Percentiles rank a stretch among this genome's conserved stretches.
Evolutionary conservation across 2,113 vertebrate species (phyloP).

Genomic region (Periophthalmodon schlosseri): DNA sequence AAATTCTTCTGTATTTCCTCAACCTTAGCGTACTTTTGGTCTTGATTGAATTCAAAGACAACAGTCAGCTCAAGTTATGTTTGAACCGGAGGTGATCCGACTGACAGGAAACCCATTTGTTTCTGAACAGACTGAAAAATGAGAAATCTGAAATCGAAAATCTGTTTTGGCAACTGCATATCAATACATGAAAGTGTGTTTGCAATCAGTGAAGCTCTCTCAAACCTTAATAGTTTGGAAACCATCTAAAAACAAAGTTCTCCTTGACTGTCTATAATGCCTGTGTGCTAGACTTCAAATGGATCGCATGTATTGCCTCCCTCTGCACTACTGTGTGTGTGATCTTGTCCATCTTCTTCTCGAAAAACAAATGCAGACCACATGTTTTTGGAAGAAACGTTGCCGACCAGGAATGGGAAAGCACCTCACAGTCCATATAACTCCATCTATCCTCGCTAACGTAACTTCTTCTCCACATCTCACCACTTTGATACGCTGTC

Average conservation of each 20-base stretch:
- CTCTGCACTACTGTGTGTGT: conserved; percentile 60
- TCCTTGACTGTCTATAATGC: neutral
- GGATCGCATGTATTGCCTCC: conserved; percentile 16
- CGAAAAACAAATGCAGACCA: conserved; percentile 65
- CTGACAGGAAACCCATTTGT: no score
- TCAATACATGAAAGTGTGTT: neutral
- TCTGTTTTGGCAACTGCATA: neutral
- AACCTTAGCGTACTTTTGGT: neutral
- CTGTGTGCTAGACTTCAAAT: neutral
- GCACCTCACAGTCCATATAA: conserved; percentile 56
- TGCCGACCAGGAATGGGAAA: conserved; percentile 66
- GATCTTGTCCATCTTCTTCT: conserved; percentile 50
- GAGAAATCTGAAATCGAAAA: neutral
- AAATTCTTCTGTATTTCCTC: neutral
- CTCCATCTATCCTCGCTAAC: conserved; percentile 11
- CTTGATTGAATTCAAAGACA: neutral
- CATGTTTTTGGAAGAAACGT: conserved; percentile 68
- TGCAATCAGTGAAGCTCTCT: neutral
- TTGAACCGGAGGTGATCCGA: no score
- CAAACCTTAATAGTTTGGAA: neutral
- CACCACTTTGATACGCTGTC: conserved; percentile 30
- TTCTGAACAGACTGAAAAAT: no score
- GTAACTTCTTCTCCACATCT: conserved; percentile 4
- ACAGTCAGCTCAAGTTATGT: no score
- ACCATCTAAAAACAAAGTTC: neutral